Evolutionary conservation across 2,113 vertebrate genomes (phyloP), one percentile per base, ranked within the genome.

Genomic region (Salvelinus sp.): DNA sequence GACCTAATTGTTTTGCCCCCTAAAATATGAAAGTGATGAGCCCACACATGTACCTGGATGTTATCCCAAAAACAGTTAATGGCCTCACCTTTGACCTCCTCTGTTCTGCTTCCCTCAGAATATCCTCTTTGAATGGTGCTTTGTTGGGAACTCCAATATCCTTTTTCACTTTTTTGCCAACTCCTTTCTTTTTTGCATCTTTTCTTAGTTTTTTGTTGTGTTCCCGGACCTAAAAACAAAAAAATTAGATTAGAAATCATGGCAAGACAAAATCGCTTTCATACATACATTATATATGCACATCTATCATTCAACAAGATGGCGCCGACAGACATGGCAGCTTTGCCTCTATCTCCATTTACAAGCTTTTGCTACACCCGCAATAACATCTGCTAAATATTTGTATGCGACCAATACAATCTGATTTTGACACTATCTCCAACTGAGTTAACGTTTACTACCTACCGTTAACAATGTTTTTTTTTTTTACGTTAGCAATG

Each of bases 111-210:
- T 98, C 97, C 44, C 95, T 90, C 2, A 99, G 94, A 20, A 99
- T 89, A 57, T 96, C 93, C 67, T 98, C 97, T 81, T 96, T 99
- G 86, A 99, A 99, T 0, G 98, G 98, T 14, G 98, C 97, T 58
- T 92, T 92, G 70, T 92, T 95, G 6, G 98, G 98, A 74, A 99
- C 86, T 0, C 96, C 94, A 0, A 88, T 90, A 30, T 99, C 98
- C 76, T 96, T 97, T 83, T 95, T 96, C 9, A 88, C 79, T 73
- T 93, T 95, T 79, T 91, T 95, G 38, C 23, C 86, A 23, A 90
- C 76, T 22, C 95, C 95, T 4, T 89, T 94, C 90, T 97, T 99
- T 82, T 97, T 98, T 1, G 94, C 93, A 70, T 95, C 95, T 77
- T 95, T 98, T 62, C 83, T 89, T 38, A 97, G 78, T 85, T 99